Conservation (phyloP, 2,888 invertebrate species). For the Ryuthela nishihirai region DNA sequence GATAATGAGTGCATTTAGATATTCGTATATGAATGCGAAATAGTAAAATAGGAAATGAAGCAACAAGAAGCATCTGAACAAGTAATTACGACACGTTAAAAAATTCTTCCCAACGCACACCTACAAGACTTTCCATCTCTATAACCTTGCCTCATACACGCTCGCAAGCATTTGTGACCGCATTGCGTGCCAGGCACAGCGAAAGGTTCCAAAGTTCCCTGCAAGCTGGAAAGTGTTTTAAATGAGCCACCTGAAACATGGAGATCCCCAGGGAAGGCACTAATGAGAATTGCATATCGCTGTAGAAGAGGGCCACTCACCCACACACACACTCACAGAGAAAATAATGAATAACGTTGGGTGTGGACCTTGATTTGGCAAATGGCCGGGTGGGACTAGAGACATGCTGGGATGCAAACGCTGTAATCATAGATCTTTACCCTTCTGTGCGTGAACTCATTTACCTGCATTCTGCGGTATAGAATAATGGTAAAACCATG, state of each 20-base stretch:
- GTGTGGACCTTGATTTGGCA: conserved; percentile 35
- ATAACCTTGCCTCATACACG: too few species aligned
- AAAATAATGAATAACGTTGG: conserved; percentile 32
- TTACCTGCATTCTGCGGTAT: too few species aligned
- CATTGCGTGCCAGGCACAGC: background rate
- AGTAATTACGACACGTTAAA: too few species aligned
- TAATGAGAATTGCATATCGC: conserved; percentile 29
- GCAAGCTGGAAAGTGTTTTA: conserved; percentile 27
- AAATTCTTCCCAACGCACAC: too few species aligned
- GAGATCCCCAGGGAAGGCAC: conserved; percentile 4
- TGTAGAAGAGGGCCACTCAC: conserved; percentile 9
- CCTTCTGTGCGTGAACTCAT: conserved; percentile 2
- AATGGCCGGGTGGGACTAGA: conserved; percentile 28
- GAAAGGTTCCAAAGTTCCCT: background rate
- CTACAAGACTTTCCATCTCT: too few species aligned
- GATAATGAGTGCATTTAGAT: too few species aligned
- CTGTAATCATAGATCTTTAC: conserved; percentile 32
- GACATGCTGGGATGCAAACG: conserved; percentile 6
- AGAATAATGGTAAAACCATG: too few species aligned
- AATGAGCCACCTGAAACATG: conserved; percentile 30
- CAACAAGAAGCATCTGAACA: too few species aligned
- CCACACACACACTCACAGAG: conserved; percentile 11
- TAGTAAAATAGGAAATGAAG: too few species aligned
- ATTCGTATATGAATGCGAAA: too few species aligned
- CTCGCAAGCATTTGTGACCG: too few species aligned